Evolutionary conservation across 2,888 invertebrate species (phyloP), one percentile per base, ranked within the genome.

Genomic region (Phyllotreta cruciferae): DNA sequence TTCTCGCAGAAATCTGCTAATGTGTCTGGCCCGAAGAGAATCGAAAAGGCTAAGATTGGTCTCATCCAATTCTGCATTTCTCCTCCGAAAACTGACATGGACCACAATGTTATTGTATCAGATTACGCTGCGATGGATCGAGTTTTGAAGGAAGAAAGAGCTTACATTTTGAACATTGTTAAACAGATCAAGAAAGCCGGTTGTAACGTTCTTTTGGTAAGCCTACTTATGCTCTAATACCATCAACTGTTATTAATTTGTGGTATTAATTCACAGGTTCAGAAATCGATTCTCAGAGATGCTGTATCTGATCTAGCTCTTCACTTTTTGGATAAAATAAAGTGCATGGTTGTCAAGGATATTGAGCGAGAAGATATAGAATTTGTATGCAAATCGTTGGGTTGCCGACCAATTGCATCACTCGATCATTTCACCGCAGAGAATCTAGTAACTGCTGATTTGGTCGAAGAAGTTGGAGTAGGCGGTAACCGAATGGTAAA

Each of bases 111-210:
- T 2, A 88, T 99, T 73, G 96, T 99, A 14, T 95, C 97, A 0
- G 99, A 99, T 81, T 99, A 99, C 81, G 90, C 98, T n/a, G 98
- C 98, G 55, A 99, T 99, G 99, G 99, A 99, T 81, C 88, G 99
- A 63, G 96, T 99, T 0, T 82, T 99, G 64, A 93, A 96, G 78
- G 99, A 99, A 81, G 99, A 99, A 82, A 89, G 99, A 56, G 88
- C 94, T 57, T 99, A 99, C 81, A 97, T 99, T 74, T 85, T 99
- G 62, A 98, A 99, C 78, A 96, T 99, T 77, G 95, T 98, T 4
- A 99, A 99, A 81, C 96, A 98, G 81, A 95, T 99, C 70, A 99
- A 99, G 82, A 98, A 98, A 78, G 88, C 96, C 63, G 98, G 98
- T 1, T 99, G 99, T 83, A 99, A 95, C 83, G 96, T 99, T 8